Evolutionary conservation across 2,113 vertebrate genomes (phyloP).

Genomic region (Oryzias celebensis): DNA sequence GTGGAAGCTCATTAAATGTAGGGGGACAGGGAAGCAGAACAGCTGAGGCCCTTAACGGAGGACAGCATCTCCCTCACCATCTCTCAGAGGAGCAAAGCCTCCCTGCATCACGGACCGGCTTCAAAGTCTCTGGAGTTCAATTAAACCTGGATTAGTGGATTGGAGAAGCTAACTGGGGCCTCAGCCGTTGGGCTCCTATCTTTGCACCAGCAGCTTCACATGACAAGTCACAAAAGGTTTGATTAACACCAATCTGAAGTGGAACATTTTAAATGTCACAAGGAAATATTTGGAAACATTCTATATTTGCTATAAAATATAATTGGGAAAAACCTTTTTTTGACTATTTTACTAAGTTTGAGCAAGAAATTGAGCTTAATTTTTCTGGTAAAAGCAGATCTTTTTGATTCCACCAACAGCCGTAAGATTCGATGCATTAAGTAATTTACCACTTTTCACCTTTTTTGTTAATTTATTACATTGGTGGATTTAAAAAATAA

Average conservation of each 20-base stretch:
- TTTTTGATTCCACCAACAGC: no score
- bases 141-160: slow-evolving; percentile 96
- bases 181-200: slow-evolving; percentile 74
- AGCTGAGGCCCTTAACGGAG: slow-evolving; percentile 80
- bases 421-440: no score
- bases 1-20: slow-evolving; percentile 80
- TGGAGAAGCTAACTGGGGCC: slow-evolving; percentile 67
- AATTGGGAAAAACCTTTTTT: no score
- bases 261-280: no score
- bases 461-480: no score
- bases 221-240: slow-evolving; percentile 75
- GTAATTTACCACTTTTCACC: no score
- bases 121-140: slow-evolving; percentile 99
- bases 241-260: slow-evolving; percentile 74
- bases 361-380: no score
- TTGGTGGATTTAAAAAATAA: no score
- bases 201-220: slow-evolving; percentile 80
- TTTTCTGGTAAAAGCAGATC: no score
- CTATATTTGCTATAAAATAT: background rate
- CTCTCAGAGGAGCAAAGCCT: slow-evolving; percentile 73
- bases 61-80: slow-evolving; percentile 54
- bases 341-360: no score
- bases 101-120: slow-evolving; percentile 86
- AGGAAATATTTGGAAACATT: background rate
- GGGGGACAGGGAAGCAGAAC: slow-evolving; percentile 60